These are phyloP conservation scores for Vulpes ferrilata DNA, from an alignment of 2,113 vertebrate genomes.

Conservation along the genomic window DNA sequence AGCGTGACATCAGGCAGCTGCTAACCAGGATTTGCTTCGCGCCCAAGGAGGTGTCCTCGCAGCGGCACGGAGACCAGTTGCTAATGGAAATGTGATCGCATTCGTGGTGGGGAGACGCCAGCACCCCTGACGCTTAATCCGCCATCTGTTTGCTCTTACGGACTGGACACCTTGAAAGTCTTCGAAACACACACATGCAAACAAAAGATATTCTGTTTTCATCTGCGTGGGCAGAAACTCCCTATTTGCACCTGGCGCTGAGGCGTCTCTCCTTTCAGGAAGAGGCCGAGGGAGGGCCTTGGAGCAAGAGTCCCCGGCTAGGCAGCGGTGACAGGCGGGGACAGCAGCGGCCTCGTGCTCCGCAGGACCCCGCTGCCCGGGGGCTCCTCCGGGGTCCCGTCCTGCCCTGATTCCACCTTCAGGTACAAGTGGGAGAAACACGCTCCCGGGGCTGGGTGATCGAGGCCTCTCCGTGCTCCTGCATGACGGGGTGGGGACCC, in stretches of 20 bases:
- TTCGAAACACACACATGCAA: not conserved
- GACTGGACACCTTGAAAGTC: not conserved
- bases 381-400: not conserved
- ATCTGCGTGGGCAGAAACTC: not conserved
- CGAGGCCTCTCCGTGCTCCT: not conserved
- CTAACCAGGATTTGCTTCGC: not conserved
- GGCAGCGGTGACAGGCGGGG: not conserved
- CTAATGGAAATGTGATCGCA: not conserved
- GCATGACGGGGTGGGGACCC: not conserved
- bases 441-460: not conserved
- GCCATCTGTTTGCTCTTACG: constrained; percentile 34
- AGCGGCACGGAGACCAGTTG: not conserved
- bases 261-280: not conserved
- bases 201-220: not conserved
- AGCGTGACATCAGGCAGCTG: not conserved
- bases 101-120: not conserved
- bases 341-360: not conserved
- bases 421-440: not conserved
- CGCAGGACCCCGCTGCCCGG: rapidly evolving
- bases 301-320: not conserved
- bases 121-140: not conserved
- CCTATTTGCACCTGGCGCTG: not conserved
- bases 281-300: not conserved
- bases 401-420: not conserved
- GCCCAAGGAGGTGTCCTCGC: not conserved